Percentiles rank a stretch among this genome's conserved stretches.
Evolutionary conservation across 2,888 invertebrate genomes (phyloP).

Genomic region (Eilema griseolum): DNA sequence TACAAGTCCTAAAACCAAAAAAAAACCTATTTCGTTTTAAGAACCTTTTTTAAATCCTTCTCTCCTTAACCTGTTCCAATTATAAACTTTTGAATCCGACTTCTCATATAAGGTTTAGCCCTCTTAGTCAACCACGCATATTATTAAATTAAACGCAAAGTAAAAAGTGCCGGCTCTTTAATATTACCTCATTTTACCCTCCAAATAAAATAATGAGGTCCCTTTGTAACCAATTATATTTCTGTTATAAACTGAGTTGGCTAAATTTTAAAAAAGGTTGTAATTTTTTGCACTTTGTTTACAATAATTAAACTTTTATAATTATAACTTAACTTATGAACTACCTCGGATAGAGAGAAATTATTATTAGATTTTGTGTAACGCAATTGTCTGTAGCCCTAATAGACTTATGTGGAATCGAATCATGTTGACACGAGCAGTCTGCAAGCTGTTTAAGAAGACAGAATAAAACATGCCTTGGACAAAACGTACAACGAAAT

Average conservation of each 20-base stretch:
- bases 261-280: neutral
- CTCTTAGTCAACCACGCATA: neutral
- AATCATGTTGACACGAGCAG: too few species aligned
- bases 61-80: neutral
- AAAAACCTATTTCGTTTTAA: neutral
- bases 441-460: too few species aligned
- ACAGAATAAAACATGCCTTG: too few species aligned
- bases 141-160: constrained; percentile 4
- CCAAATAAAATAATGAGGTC: constrained; percentile 36
- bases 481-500: too few species aligned
- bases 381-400: too few species aligned
- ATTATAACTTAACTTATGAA: too few species aligned
- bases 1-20: neutral
- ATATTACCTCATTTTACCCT: constrained; percentile 25
- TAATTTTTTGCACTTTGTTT: neutral
- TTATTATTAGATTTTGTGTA: too few species aligned
- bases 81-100: neutral
- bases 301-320: neutral
- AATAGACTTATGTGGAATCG: too few species aligned
- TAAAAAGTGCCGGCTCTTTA: constrained; percentile 18
- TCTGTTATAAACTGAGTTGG: neutral
- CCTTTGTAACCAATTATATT: constrained; percentile 27
- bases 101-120: constrained; percentile 2
- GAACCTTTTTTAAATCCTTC: neutral
- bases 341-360: too few species aligned